Conservation (phyloP, 1,140 invertebrate species). For the Oncopeltus fasciatus region DNA sequence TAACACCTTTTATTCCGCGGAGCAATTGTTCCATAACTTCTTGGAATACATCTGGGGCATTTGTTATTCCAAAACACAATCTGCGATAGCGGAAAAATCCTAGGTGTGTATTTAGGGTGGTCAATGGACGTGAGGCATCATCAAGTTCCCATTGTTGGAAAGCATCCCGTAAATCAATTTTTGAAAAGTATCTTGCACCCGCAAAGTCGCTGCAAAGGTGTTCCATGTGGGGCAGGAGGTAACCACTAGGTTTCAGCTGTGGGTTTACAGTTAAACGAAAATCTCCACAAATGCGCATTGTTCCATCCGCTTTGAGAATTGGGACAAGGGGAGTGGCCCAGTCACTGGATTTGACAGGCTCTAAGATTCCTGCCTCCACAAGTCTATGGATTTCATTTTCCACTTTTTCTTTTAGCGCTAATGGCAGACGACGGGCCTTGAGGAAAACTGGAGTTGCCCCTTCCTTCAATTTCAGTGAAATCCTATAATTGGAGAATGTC, state of each 20-base stretch:
- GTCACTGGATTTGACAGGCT: background rate
- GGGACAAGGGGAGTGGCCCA: constrained; percentile 4
- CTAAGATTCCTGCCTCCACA: constrained; percentile 7
- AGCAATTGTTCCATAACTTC: constrained; percentile 2
- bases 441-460: background rate
- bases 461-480: background rate
- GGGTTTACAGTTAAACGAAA: constrained; percentile 3
- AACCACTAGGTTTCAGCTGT: background rate
- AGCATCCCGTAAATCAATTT: constrained; percentile 1
- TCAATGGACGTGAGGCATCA: background rate
- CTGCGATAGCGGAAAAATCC: background rate
- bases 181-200: background rate
- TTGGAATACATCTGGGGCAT: background rate
- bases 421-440: background rate
- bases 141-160: constrained; percentile 1
- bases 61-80: constrained; percentile 5
- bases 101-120: constrained; percentile 1
- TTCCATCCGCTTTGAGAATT: background rate
- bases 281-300: constrained; percentile 6
- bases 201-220: background rate
- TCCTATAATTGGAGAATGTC: too few species aligned
- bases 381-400: background rate
- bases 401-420: background rate
- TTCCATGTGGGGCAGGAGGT: background rate
- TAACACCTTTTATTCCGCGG: background rate